Conservation (phyloP, 2,113 vertebrate genomes). For the Dolichotis patagonum region DNA sequence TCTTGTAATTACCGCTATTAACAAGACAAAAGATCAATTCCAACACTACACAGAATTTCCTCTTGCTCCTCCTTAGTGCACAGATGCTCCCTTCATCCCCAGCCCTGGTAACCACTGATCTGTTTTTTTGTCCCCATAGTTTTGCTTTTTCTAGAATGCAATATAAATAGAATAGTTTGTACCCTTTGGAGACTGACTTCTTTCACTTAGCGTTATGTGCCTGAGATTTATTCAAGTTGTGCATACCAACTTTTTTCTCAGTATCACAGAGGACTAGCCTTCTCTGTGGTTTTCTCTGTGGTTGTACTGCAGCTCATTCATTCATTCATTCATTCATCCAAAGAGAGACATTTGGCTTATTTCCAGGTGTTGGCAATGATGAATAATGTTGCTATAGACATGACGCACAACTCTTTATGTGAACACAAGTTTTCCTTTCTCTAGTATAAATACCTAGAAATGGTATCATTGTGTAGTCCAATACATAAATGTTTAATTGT, state of each 20-base stretch:
- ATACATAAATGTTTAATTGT: not conserved
- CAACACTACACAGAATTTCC: not conserved
- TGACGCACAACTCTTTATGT: not conserved
- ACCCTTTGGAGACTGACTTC: not conserved
- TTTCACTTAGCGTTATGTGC: not conserved
- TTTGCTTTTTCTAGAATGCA: conserved; percentile 10
- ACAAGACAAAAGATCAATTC: conserved; percentile 4
- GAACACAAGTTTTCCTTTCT: not conserved
- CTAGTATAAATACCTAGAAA: not conserved
- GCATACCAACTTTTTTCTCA: not conserved
- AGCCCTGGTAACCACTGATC: not conserved
- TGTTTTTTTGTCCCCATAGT: not conserved
- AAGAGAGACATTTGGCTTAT: not conserved
- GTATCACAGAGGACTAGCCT: not conserved
- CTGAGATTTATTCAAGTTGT: not conserved
- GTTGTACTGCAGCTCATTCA: not conserved
- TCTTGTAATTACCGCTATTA: not conserved
- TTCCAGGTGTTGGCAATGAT: not conserved
- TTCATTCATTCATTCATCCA: not conserved
- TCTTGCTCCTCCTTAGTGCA: not conserved
- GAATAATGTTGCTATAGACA: not conserved
- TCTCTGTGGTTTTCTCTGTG: no score
- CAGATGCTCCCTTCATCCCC: not conserved
- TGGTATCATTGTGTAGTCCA: not conserved
- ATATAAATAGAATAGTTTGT: not conserved